A percentile compares a stretch with the other conserved stretches of the same genome.
phyloP scores from a whole-genome alignment of 2,797 vertebrate genomes.

The Hippocampus kuda region DNA sequence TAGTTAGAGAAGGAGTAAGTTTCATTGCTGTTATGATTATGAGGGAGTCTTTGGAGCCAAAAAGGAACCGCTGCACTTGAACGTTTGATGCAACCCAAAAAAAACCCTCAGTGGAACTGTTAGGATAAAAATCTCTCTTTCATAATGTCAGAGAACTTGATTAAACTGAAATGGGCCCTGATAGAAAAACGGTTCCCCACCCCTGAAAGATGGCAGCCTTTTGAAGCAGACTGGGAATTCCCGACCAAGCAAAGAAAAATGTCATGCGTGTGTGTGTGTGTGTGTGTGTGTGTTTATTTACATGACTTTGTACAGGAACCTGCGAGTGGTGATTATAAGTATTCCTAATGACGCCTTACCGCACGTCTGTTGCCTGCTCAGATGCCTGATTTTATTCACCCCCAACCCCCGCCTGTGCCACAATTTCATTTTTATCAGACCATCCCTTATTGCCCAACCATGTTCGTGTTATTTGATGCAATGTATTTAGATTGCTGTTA shows the following conservation, averaged over 20 bases:
- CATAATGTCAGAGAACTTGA: too few relatives aligned
- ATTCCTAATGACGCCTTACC: constrained; percentile 38
- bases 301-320: neutral
- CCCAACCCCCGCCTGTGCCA: constrained; percentile 28
- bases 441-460: neutral
- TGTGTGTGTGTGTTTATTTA: neutral
- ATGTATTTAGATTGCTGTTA: neutral
- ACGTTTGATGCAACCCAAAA: too few relatives aligned
- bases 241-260: neutral
- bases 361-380: constrained; percentile 26
- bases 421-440: constrained; percentile 16
- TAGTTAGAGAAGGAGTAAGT: too few relatives aligned
- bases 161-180: too few relatives aligned
- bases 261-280: neutral
- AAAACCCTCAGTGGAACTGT: too few relatives aligned
- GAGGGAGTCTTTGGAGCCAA: too few relatives aligned
- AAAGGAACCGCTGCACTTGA: too few relatives aligned
- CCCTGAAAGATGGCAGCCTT: neutral
- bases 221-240: neutral
- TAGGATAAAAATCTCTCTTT: too few relatives aligned
- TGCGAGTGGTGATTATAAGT: neutral
- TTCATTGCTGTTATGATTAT: too few relatives aligned
- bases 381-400: constrained; percentile 25
- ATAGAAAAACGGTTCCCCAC: neutral
- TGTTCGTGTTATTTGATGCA: neutral